Evolutionary conservation across 2,888 invertebrate species (phyloP), one percentile per base, ranked within the genome.

Genomic region (Creontiades dilutus): DNA sequence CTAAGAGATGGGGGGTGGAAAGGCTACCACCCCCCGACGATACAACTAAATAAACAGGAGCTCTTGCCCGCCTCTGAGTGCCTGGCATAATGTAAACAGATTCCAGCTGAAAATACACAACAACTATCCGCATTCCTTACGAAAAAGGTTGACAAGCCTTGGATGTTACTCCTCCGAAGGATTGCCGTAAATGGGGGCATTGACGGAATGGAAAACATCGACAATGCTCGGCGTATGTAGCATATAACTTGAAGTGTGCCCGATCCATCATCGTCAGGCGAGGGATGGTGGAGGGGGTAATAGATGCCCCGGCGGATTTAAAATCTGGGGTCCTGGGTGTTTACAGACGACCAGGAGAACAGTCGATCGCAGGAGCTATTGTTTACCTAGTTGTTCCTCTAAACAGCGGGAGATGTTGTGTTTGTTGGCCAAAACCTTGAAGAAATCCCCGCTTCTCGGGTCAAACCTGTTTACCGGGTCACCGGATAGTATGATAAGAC

Each of bases 51-150:
- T 90, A 91, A 90, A 90, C 90, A 90, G 90, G 78, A 90, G 82
- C 90, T 91, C 91, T 88, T 91, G 52, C 19, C 12, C 7, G 19
- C 52, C 86, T 55, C 90, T 91, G 90, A 27, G 19, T 27, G 37
- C 91, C 91, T 91, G 91, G 89, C 91, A 91, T 90, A 91, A 84
- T 89, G 91, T 91, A 91, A 91, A 91, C 91, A 91, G 91, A 84
- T 19, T 78, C 57, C 80, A 55, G 90, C 87, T 81, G 78, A 90
- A 89, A 88, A 90, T 90, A 90, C 91, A 91, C 90, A 91, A 91
- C 91, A 91, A 90, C 76, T 7, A 76, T 52, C 19, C 3, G 52
- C 48, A 87, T 76, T 47, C 75, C 19, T 47, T n/a, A n/a, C n/a
- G 55, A 14, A 16, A 52, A 52, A 28, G 84, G 84, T 57, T 68